These are phyloP conservation scores for Cerceris rybyensis DNA, from an alignment of 2,888 invertebrate species.

Conservation along the genomic window DNA sequence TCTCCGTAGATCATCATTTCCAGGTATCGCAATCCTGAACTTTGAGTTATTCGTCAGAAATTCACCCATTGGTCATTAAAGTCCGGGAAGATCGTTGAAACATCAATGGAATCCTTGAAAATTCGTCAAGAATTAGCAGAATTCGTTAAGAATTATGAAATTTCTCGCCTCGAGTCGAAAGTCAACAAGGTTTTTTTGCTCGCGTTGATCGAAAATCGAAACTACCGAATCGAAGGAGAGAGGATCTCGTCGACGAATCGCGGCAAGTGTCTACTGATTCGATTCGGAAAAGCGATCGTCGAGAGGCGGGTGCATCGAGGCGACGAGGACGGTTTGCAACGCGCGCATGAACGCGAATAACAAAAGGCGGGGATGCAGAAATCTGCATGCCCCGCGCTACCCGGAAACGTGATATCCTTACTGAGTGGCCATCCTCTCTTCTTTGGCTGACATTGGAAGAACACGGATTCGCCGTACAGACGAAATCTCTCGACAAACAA, in stretches of 20 bases:
- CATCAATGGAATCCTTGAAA: too few relatives aligned
- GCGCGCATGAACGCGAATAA: slow-evolving; percentile 26
- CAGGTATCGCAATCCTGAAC: too few relatives aligned
- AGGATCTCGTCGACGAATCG: not conserved
- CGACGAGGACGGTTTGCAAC: slow-evolving; percentile 8
- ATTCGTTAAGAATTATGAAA: too few relatives aligned
- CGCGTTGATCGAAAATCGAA: too few relatives aligned
- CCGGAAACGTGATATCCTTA: slow-evolving; percentile 63
- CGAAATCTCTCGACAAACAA: slow-evolving; percentile 52
- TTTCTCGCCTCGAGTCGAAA: too few relatives aligned
- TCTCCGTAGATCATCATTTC: too few relatives aligned
- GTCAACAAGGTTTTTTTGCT: too few relatives aligned
- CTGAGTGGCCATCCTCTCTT: slow-evolving; percentile 43
- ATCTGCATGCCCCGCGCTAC: slow-evolving; percentile 60
- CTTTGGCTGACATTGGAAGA: slow-evolving; percentile 49
- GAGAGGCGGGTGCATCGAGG: slow-evolving; percentile 13
- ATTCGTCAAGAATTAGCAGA: too few relatives aligned
- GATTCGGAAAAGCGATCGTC: not conserved
- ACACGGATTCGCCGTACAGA: slow-evolving; percentile 27
- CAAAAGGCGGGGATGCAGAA: slow-evolving; percentile 43
- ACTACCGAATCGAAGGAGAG: too few relatives aligned
- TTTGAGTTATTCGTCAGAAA: too few relatives aligned
- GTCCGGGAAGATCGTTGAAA: too few relatives aligned
- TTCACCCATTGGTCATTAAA: too few relatives aligned
- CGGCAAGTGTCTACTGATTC: not conserved